Evolutionary conservation across 2,113 vertebrate species (phyloP).

Genomic region (Tapirus terrestris): DNA sequence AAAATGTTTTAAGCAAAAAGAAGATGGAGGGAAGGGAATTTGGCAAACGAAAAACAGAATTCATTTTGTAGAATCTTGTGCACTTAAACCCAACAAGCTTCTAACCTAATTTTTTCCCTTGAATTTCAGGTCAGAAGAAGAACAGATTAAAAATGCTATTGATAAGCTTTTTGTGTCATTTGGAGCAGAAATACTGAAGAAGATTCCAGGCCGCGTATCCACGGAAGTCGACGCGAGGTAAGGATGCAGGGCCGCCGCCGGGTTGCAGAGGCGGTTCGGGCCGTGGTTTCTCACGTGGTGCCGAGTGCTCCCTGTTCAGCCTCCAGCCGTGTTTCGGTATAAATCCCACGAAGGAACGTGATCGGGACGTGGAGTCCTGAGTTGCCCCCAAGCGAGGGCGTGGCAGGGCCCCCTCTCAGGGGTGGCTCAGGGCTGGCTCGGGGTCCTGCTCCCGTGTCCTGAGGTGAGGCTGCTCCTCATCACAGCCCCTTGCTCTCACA

Average conservation of each 20-base stretch:
- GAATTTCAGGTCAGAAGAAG: conserved; percentile 90
- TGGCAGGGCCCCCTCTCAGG: no score
- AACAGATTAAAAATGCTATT: conserved; percentile 92
- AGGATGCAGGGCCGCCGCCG: fast-evolving
- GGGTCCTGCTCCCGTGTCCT: neutral
- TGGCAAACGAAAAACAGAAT: neutral
- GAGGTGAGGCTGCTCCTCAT: neutral
- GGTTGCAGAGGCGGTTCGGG: fast-evolving
- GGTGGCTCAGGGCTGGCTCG: neutral
- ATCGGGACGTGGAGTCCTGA: neutral
- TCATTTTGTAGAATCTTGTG: neutral
- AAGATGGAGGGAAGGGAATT: neutral
- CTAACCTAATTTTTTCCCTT: neutral
- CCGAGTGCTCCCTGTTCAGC: neutral
- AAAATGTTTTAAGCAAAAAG: neutral
- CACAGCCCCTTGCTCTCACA: conserved; percentile 62
- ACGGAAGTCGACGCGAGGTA: conserved; percentile 99
- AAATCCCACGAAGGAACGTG: neutral
- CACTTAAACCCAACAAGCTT: neutral
- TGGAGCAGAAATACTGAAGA: conserved; percentile 96
- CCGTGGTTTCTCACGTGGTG: fast-evolving
- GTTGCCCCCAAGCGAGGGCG: neutral
- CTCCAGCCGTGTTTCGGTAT: fast-evolving
- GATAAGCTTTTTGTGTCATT: conserved; percentile 98
- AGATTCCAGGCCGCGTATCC: conserved; percentile 97